Base-by-base conservation (phyloP, 2,113 vertebrate genomes). In the Mugil cephalus region DNA sequence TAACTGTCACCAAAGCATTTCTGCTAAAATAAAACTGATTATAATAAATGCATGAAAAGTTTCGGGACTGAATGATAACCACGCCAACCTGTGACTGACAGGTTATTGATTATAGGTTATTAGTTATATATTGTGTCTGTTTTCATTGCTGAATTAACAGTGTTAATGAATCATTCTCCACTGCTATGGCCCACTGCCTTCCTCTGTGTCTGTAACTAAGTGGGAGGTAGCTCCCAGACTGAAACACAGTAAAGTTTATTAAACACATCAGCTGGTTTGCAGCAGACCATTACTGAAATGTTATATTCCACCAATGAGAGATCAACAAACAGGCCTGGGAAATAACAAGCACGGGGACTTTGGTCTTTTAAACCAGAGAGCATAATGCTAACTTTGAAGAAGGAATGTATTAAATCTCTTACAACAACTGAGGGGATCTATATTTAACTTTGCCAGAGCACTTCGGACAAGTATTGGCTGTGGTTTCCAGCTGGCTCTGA, bases 391-490 rank as follows among this genome's bases (percentile, higher is more conserved):
- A 86, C 91, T 89, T 88, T 84, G 83, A 88, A 86, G 62, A 24
- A 75, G 81, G 88, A 93, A 91, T 92, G 83, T 86, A 91, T 92
- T 87, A 93, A 87, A 91, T 87, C 84, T 93, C 80, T 91, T 86
- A 88, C 79, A 84, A 83, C 85, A 91, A 89, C 89, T 89, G 77
- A 91, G 75, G 80, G 73, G 85, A 91, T 93, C 93, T 95, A 91
- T 94, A 90, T 95, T 92, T 93, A 94, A 93, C 88, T 88, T 91
- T 93, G 91, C 86, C 91, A 87, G 85, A 86, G 78, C 86, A 81
- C 80, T 81, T 80, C 93, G 90, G 93, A 91, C 94, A 86, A 83
- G 71, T 76, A 80, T 88, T 79, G 77, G 93, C 82, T 90, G 90
- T 74, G 77, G 80, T 90, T 93, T 90, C 84, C 86, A 91, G 87